Evolutionary conservation across 1,140 invertebrate genomes (phyloP), one percentile per base, ranked within the genome.

Genomic region (Pseudoatta argentina): DNA sequence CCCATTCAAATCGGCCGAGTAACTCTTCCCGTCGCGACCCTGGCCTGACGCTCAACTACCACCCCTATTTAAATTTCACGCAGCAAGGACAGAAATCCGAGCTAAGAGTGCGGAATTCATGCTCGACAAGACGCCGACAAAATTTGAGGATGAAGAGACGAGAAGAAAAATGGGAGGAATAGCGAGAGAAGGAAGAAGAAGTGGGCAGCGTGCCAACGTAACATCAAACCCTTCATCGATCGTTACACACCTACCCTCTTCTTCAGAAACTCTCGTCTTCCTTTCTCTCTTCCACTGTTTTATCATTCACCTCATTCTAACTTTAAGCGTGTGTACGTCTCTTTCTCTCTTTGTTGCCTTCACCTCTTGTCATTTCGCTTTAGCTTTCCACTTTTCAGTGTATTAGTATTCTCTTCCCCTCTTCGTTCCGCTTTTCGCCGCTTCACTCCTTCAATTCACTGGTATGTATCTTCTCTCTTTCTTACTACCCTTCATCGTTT

Each of bases 191-290:
- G n/a, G n/a, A 71, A n/a, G 12, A 18, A 24, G 64, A 77, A 89
- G 63, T 76, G 75, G 88, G 91, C 90, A 88, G 51, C 55, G 39
- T 92, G 88, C 91, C 88, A 92, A 89, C 71, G 55, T 51, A 89
- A 86, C 83, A 78, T 86, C 88, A 67, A 90, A 89, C 55, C 63
- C 75, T 48, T 88, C 90, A 91, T 88, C 85, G 89, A 89, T 90
- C 90, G 89, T 24, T 21, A 48, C 39, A 72, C 76, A 71, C 27
- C 64, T 89, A 71, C n/a, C n/a, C 53, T 7, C 24, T 75, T n/a
- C 30, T 78, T 10, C 39, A 63, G 34, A 53, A 79, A 14, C 14
- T 69, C 57, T 78, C 55, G 24, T 48, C 48, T 63, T n/a, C 64
- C 7, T 57, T 67, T 55, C 39, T 66, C 18, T 18, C n/a, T 57